These are phyloP conservation scores for Hemicordylus capensis DNA, from an alignment of 2,113 vertebrate species.

Conservation along the genomic window DNA sequence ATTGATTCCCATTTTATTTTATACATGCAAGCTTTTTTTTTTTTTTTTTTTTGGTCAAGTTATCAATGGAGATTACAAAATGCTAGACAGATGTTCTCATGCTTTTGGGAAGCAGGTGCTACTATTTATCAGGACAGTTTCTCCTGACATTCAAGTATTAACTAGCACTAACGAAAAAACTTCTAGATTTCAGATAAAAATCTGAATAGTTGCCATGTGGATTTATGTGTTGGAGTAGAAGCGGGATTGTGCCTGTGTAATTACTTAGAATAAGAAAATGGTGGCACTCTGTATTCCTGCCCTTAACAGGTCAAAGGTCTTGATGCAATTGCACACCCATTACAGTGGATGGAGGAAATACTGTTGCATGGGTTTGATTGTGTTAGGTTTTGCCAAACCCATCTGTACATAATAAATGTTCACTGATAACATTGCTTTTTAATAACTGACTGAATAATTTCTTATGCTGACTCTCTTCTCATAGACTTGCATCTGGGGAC, in stretches of 20 bases:
- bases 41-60: neutral
- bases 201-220: conserved; percentile 13
- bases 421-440: neutral
- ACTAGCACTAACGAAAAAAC: conserved; percentile 10
- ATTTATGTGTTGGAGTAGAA: conserved; percentile 10
- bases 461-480: conserved; percentile 52
- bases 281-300: conserved; percentile 63
- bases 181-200: neutral
- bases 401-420: conserved; percentile 10
- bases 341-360: conserved; percentile 42
- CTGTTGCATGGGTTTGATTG: conserved; percentile 65
- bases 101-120: conserved; percentile 58
- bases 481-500: conserved; percentile 49
- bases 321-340: conserved; percentile 26
- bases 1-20: conserved; percentile 56
- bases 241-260: neutral
- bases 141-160: conserved; percentile 44
- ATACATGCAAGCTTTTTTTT: conserved; percentile 26
- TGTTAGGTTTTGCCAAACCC: conserved; percentile 48
- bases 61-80: conserved; percentile 38
- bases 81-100: conserved; percentile 38
- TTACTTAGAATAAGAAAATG: conserved; percentile 20
- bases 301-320: conserved; percentile 18
- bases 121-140: conserved; percentile 38
- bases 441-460: conserved; percentile 49